phyloP scores from a whole-genome alignment of 2,797 vertebrate species.

The Hemitrygon akajei region DNA sequence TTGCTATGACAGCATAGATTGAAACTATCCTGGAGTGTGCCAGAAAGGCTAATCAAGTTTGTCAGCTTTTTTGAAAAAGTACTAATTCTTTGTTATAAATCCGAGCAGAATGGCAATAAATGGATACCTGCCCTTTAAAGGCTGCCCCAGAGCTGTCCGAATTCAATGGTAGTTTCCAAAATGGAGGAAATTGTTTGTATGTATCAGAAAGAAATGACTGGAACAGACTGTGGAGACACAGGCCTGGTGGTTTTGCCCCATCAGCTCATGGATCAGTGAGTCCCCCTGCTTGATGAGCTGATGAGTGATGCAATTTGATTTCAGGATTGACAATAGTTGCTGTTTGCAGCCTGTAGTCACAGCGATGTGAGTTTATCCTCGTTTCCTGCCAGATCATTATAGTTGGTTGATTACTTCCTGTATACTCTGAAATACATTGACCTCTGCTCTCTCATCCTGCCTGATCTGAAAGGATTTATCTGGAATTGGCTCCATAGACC shows the following conservation, averaged over 20 bases:
- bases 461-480: not conserved
- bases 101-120: not conserved
- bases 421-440: not conserved
- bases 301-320: not conserved
- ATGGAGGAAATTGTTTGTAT: not conserved
- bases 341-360: not conserved
- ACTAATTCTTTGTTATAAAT: not conserved
- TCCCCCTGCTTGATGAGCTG: not conserved
- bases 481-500: too few species aligned
- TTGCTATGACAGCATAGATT: slow-evolving; percentile 27
- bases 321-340: not conserved
- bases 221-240: not conserved
- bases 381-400: not conserved
- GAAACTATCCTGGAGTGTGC: not conserved
- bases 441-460: not conserved
- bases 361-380: not conserved
- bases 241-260: too few species aligned
- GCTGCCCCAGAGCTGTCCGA: not conserved
- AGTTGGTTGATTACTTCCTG: not conserved
- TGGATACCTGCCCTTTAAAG: not conserved
- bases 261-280: not conserved
- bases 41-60: not conserved
- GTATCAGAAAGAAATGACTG: not conserved
- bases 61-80: not conserved
- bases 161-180: not conserved